Conservation (phyloP, 2,113 vertebrate genomes). For the Manacus vitellinus region DNA sequence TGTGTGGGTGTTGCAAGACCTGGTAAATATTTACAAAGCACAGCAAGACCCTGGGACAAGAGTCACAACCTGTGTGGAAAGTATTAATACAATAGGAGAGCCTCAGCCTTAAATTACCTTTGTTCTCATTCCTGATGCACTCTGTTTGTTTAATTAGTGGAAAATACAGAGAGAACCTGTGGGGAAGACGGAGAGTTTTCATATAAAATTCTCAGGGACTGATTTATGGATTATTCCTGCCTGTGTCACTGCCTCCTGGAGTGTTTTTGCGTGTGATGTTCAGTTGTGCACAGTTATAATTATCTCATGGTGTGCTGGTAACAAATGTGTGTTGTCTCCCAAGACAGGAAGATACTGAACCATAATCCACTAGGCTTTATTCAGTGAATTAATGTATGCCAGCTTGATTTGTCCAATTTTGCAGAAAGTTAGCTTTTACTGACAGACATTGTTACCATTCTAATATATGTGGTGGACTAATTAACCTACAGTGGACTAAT, state of each 20-base stretch:
- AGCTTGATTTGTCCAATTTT: neutral
- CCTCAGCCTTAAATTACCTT: constrained; percentile 42
- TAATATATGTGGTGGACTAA: neutral
- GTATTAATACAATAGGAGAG: constrained; percentile 37
- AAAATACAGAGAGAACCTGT: neutral
- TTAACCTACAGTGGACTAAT: neutral
- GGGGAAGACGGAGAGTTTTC: neutral
- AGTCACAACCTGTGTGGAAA: constrained; percentile 47
- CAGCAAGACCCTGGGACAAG: constrained; percentile 42
- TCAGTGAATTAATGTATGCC: neutral
- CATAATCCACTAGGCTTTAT: neutral
- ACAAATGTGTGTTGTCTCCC: neutral
- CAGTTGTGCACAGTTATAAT: neutral
- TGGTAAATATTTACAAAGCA: constrained; percentile 67
- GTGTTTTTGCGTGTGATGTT: neutral
- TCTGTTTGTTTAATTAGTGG: constrained; percentile 27
- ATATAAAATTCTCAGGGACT: neutral
- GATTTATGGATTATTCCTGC: neutral
- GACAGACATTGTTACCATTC: neutral
- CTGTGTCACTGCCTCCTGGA: neutral
- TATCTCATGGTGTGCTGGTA: neutral
- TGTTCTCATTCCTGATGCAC: constrained; percentile 31
- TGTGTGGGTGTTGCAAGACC: constrained; percentile 51
- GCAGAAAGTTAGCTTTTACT: neutral
- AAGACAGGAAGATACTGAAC: neutral